Evolutionary conservation across 2,113 vertebrate species (phyloP).

Genomic region (Bos taurus): DNA sequence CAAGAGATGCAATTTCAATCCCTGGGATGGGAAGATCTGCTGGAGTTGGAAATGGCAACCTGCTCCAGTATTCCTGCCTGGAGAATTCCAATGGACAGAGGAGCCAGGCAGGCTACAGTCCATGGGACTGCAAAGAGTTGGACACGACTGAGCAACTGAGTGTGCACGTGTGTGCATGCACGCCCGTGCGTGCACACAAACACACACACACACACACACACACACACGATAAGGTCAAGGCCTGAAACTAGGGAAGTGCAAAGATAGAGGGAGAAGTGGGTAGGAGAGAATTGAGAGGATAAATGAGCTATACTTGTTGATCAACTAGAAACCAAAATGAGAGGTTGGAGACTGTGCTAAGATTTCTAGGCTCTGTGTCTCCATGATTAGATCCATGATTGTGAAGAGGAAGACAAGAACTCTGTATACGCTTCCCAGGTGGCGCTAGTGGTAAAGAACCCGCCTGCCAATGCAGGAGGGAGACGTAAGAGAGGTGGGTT

Average conservation of each 20-base stretch:
- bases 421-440: not conserved
- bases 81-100: not conserved
- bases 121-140: not conserved
- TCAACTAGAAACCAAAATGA: not conserved
- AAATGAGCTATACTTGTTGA: not conserved
- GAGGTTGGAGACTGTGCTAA: not conserved
- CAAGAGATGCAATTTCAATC: not conserved
- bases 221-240: not conserved
- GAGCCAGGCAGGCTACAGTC: not conserved
- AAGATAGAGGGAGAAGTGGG: not conserved
- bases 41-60: not conserved
- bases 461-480: not conserved
- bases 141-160: not conserved
- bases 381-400: not conserved
- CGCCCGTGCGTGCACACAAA: rapidly evolving
- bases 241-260: not conserved
- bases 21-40: not conserved
- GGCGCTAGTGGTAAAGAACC: not conserved
- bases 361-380: not conserved
- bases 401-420: not conserved
- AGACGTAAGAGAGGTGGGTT: not conserved
- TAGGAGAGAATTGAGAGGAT: not conserved
- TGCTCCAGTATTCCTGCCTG: not conserved
- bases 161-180: rapidly evolving
- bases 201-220: not conserved